Base-by-base conservation (phyloP, 2,797 vertebrate genomes). In the Manis pentadactyla region DNA sequence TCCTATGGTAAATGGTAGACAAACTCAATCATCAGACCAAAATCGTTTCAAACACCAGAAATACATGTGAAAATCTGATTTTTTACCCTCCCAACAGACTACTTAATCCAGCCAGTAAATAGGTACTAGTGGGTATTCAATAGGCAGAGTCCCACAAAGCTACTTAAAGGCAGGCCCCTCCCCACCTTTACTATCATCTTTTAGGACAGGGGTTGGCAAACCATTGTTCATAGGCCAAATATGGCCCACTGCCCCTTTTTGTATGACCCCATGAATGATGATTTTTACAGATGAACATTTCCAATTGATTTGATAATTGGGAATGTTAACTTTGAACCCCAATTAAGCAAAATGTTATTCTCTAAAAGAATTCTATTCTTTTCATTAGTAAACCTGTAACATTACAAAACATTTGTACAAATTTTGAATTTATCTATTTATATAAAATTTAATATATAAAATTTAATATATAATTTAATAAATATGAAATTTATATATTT, bases 291-390 rank as follows among this genome's bases (percentile, higher is more conserved):
- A 68, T 23, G 59, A 74, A 17, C 53, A 66, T 49, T 1, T 55
- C 8, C 57, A 51, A 64, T 0, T 4, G 21, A 42, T 2, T 12
- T 15, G 53, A 0, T 37, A 29, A 86, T 1, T 39, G 59, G 31
- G 42, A 69, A 74, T 7, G 55, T 0, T 19, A 59, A 79, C 75
- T 84, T 31, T 21, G 27, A 84, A 64, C 39, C 42, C 55, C 34
- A 68, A 37, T 4, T 55, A 34, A 84, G 57, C 39, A 68, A 73
- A 37, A 55, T 11, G 25, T 11, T 39, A 73, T 23, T 34, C 51
- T 19, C 59, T 57, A 46, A n/a, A 29, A 51, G 27, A 71, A 77
- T 49, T 5, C 12, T 46, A n/a, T 15, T 63, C 1, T 29, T 51
- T 19, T 69, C 18, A 25, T 37, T 17, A 66, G 71, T 4, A n/a